Base-by-base conservation (phyloP, 2,797 vertebrate species). In the Fratercula arctica region DNA sequence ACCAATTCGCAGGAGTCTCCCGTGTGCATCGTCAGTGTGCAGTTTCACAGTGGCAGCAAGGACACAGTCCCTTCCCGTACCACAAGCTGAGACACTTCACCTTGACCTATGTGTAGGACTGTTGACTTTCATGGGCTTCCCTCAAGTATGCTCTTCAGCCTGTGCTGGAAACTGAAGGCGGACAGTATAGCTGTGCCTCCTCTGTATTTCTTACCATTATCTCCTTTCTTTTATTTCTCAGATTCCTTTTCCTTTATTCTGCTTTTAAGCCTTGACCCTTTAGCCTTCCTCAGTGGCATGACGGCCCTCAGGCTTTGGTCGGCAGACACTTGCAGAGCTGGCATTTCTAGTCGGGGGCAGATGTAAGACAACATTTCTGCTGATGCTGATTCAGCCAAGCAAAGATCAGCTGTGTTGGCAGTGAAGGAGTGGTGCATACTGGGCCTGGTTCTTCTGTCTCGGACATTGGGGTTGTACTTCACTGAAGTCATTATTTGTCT, bases 131-230 rank as follows among this genome's bases (percentile, higher is more conserved):
- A 5, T 67, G 64, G 80, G 3, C 33, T 89, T 82, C 28, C 6
- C 28, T 59, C 0, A 0, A 24, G 9, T 43, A 25, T 39, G 2
- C 13, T n/a, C 16, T 66, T 75, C 46, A 39, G 37, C 61, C 39
- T 60, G 28, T 57, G 59, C 37, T 53, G 43, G 43, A 64, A 6
- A 83, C 31, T 45, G 67, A 63, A 69, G 43, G 13, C 19, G 37
- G 31, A 16, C 29, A 23, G 7, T 51, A 33, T 13, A 66, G 18
- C 25, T 60, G 4, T 77, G 29, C 59, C 31, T 79, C 13, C 29
- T 63, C 51, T 73, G 28, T 29, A 50, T 79, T 84, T 86, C 39
- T 59, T 18, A 48, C 18, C 33, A 4, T 69, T 35, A 24, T 28
- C 16, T 80, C 35, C 45, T 74, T 79, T 54, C 10, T 70, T 81